phyloP scores from a whole-genome alignment of 2,797 vertebrate genomes.

The Loris lydekkerianus region DNA sequence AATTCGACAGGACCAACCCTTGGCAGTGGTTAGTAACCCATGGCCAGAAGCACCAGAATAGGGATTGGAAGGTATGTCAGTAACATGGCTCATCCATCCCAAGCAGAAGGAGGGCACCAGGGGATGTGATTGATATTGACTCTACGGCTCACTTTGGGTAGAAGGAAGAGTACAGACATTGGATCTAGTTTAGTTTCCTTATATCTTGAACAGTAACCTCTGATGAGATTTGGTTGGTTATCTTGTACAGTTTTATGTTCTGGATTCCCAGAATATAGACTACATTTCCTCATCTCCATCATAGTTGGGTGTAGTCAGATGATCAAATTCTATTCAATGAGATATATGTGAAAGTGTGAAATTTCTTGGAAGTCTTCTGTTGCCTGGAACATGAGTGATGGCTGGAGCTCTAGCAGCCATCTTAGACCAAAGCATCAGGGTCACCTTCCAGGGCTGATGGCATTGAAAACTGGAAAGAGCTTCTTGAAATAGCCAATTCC shows the following conservation, averaged over 20 bases:
- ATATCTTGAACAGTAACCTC: background rate
- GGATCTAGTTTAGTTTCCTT: background rate
- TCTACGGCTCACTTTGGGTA: background rate
- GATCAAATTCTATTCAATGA: background rate
- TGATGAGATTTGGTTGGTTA: background rate
- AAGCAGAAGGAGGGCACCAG: background rate
- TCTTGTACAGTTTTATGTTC: background rate
- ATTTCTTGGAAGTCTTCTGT: slow-evolving; percentile 12
- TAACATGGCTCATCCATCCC: background rate
- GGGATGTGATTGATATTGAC: background rate
- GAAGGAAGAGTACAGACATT: background rate
- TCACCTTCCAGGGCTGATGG: background rate
- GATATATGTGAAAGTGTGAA: background rate
- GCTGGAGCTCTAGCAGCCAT: background rate
- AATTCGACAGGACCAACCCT: background rate
- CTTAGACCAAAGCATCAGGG: background rate
- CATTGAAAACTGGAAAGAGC: background rate
- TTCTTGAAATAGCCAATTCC: background rate
- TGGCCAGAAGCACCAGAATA: background rate
- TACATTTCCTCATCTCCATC: background rate
- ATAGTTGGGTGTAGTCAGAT: background rate
- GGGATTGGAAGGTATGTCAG: background rate
- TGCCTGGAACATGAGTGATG: background rate
- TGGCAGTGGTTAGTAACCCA: background rate
- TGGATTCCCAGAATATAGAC: slow-evolving; percentile 19